Base-by-base conservation (phyloP, 64 coral and sea anemone species). In the Acropora yongei region DNA sequence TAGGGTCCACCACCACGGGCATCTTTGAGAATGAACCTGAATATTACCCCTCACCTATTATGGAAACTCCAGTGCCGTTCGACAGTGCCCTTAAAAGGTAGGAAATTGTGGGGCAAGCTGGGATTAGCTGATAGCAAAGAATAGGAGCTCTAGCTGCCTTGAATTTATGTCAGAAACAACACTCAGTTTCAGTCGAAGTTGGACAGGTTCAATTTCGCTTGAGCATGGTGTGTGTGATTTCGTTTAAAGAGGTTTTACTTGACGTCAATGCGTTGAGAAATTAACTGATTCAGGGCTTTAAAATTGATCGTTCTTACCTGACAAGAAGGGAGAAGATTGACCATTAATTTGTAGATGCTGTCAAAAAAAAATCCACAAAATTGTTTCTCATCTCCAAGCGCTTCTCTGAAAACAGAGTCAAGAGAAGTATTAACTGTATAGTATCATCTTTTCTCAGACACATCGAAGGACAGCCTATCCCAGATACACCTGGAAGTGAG, bases 61-160 rank as follows among this genome's bases (percentile, higher is more conserved):
- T 94, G 2, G 95, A 97, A 67, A 94, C 88, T 39, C 95, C 95
- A 13, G 82, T 44, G 3, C 73, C 82, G 47, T n/a, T 94, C 63
- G 95, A 97, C 48, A 74, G 84, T 16, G 89, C 89, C 20, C 76
- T 88, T 41, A 97, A 86, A 78, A 93, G 95, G 95, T 94, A 86
- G 78, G 88, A 1, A 4, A 0, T 20, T 30, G 18, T 14, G 19
- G 1, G 18, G 17, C 39, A 71, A 71, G 1, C 17, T 20, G 20
- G 18, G 2, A 3, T 66, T 14, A 11, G 51, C 61, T 20, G 18
- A 71, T 0, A 20, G 68, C 18, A n/a, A 19, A 20, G 18, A 20
- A 71, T 5, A 1, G 2, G 0, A 63, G 60, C 3, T 63, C 0
- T 11, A 11, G 60, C 3, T 7, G 6, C 11, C 60, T 13, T 13